These are phyloP conservation scores for Ischnura elegans DNA, from an alignment of 2,888 invertebrate species.

Conservation along the genomic window DNA sequence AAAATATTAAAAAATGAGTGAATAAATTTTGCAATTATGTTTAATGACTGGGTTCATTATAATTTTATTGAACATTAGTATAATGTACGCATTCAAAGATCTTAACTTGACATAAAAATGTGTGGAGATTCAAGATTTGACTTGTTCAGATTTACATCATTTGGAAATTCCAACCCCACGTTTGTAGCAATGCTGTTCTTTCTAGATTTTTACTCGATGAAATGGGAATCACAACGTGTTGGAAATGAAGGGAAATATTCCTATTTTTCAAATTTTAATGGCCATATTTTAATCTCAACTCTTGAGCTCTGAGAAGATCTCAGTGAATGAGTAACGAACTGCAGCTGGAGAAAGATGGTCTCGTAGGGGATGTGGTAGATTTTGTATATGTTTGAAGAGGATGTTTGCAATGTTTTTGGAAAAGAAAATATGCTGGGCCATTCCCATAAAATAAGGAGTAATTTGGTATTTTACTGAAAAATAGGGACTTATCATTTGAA, in stretches of 20 bases:
- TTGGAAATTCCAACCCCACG: not conserved
- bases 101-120: too few species aligned
- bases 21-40: too few species aligned
- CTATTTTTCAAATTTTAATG: not conserved
- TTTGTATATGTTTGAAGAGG: not conserved
- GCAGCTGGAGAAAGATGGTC: conserved; percentile 15
- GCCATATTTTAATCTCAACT: conserved; percentile 8
- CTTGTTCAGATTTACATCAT: too few species aligned
- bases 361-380: not conserved
- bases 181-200: not conserved
- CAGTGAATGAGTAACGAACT: conserved; percentile 19
- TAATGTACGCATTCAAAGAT: too few species aligned
- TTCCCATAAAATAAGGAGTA: too few species aligned
- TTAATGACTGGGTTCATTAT: too few species aligned
- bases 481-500: too few species aligned
- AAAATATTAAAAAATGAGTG: too few species aligned
- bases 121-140: too few species aligned
- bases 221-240: not conserved
- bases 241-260: not conserved
- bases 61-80: too few species aligned
- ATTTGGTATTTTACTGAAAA: not conserved
- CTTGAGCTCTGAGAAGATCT: conserved; percentile 5
- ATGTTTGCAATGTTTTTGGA: not conserved
- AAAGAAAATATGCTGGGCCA: too few species aligned
- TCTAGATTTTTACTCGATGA: not conserved